Evolutionary conservation across 2,113 vertebrate genomes (phyloP).

Genomic region (Cyprinus carpio): DNA sequence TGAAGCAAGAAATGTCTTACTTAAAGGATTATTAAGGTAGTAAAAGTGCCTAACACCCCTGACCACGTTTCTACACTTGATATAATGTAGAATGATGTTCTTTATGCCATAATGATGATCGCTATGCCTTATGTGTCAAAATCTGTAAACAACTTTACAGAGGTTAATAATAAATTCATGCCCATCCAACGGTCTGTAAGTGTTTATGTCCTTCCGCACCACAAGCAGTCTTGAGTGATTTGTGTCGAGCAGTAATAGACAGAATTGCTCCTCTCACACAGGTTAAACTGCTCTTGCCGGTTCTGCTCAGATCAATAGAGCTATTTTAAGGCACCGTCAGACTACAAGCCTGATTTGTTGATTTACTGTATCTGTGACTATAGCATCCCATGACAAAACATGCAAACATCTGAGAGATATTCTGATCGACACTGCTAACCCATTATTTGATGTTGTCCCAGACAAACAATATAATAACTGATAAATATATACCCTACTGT

Average conservation of each 20-base stretch:
- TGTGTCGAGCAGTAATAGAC: neutral
- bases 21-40: neutral
- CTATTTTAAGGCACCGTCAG: slow-evolving; percentile 1
- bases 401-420: neutral
- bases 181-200: neutral
- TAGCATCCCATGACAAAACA: slow-evolving; percentile 18
- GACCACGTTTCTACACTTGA: neutral
- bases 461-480: too few relatives aligned
- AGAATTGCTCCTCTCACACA: slow-evolving; percentile 20
- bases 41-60: neutral
- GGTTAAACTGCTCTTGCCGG: slow-evolving; percentile 22
- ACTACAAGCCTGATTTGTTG: slow-evolving; percentile 6
- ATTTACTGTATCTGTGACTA: slow-evolving; percentile 15
- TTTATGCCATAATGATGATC: neutral
- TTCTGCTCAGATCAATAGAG: slow-evolving; percentile 16
- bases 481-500: too few relatives aligned
- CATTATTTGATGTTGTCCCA: neutral
- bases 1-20: neutral
- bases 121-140: neutral
- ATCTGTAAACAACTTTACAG: neutral
- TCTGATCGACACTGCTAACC: neutral
- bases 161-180: neutral
- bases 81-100: neutral
- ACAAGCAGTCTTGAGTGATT: neutral
- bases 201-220: neutral